Evolutionary conservation across 2,113 vertebrate species (phyloP).

Genomic region (Rhagologus leucostigma): DNA sequence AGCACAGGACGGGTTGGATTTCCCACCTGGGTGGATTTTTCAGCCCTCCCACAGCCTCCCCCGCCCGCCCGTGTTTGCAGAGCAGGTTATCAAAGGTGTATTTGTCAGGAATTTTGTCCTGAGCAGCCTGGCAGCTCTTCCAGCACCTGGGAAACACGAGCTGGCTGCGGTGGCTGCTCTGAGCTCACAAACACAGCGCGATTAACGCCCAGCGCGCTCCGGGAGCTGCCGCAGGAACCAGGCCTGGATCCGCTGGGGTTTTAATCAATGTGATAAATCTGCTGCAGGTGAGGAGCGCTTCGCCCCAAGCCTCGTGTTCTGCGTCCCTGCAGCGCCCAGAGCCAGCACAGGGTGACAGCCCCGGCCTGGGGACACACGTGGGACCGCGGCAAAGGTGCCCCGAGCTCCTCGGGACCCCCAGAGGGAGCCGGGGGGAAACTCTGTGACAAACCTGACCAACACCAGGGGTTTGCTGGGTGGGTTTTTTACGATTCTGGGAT

Average conservation of each 20-base stretch:
- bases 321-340: background rate
- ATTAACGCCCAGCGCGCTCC: background rate
- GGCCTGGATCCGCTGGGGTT: background rate
- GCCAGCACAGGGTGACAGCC: background rate
- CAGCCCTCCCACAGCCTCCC: background rate
- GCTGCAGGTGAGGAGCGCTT: background rate
- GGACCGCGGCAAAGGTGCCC: fast-evolving
- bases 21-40: background rate
- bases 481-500: background rate
- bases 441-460: background rate
- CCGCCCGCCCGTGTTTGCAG: background rate
- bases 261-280: background rate
- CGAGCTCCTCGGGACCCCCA: background rate
- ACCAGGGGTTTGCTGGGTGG: background rate
- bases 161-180: background rate
- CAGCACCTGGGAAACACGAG: background rate
- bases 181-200: background rate
- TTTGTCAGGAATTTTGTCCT: background rate
- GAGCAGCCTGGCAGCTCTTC: background rate
- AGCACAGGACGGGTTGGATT: fast-evolving
- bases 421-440: background rate
- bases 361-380: fast-evolving
- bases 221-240: background rate
- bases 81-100: background rate
- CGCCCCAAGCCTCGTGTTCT: background rate